Base-by-base conservation (phyloP, 2,113 vertebrate genomes). In the Oophaga pumilio region DNA sequence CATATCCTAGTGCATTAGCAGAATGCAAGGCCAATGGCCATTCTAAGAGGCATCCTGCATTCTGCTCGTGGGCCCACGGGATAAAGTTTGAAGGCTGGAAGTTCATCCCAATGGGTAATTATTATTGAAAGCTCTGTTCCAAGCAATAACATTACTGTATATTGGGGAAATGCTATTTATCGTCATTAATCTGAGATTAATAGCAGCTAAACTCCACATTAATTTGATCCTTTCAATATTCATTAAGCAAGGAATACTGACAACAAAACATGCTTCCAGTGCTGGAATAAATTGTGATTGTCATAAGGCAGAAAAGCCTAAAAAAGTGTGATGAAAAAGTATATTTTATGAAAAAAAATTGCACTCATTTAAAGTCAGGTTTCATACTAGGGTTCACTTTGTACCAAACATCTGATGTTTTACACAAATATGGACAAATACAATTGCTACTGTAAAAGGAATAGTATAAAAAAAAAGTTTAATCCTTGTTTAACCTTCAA, bases 331-430 rank as follows among this genome's bases (percentile, higher is more conserved):
- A 22, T 2, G 15, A 77, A 77, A 49, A 64, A 64, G 28, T 62
- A 9, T 6, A 43, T 64, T 43, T 77, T 77, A 28, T n/a, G 1
- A 43, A 43, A 43, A 53, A 62, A 77, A 85, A 80, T 57, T 57
- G 20, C 20, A 57, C 12, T n/a, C n/a, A 80, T 71, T 79, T 71
- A 18, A 76, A 78, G 33, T 12, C 76, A 68, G 43, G 33, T 53
- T 86, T 66, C 24, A 86, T 6, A 86, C n/a, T 76, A 78, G 28
- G 8, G 59, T 20, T 52, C 56, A 77, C 33, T 56, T 33, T 53
- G 22, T 78, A 68, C 6, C 73, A 77, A 73, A 85, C 28, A 24
- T 52, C 52, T 64, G 8, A 15, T 78, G 50, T 64, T 86, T 86
- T 85, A 85, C 8, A n/a, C 74, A 17, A 14, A 60, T 1, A 66